Percentiles rank a stretch among this genome's conserved stretches.
These are phyloP conservation scores for Strigamia crassipes DNA, from an alignment of 2,888 invertebrate genomes.

Conservation along the genomic window DNA sequence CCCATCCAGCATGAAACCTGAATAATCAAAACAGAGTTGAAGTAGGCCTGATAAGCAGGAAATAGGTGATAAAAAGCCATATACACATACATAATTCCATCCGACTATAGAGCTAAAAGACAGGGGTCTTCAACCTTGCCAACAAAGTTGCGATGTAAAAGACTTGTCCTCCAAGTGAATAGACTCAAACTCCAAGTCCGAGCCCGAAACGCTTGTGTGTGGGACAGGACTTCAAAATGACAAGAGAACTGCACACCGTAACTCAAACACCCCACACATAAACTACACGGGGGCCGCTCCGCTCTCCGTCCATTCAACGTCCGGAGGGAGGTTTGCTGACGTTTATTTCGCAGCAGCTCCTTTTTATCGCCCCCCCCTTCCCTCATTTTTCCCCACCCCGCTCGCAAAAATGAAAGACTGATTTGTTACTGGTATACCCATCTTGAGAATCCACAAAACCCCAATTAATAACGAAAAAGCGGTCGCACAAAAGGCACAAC, in stretches of 20 bases:
- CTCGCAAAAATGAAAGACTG: neutral
- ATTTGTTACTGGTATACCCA: conserved; percentile 35
- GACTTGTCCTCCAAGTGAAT: neutral
- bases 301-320: neutral
- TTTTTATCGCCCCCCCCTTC: neutral
- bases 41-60: neutral
- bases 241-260: neutral
- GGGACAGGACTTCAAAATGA: conserved; percentile 10
- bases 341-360: neutral
- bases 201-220: neutral
- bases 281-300: neutral
- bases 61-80: neutral
- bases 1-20: neutral
- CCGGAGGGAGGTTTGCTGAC: neutral
- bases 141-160: neutral
- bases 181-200: neutral
- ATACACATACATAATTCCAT: neutral
- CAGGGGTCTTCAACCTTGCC: conserved; percentile 7
- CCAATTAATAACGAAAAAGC: conserved; percentile 43
- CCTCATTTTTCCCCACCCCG: neutral
- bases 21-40: neutral
- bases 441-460: conserved; percentile 42
- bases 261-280: conserved; percentile 2
- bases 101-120: neutral
- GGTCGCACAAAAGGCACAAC: conserved; percentile 18